Conservation (phyloP, 1,140 invertebrate species). For the Drosophila murphyi region DNA sequence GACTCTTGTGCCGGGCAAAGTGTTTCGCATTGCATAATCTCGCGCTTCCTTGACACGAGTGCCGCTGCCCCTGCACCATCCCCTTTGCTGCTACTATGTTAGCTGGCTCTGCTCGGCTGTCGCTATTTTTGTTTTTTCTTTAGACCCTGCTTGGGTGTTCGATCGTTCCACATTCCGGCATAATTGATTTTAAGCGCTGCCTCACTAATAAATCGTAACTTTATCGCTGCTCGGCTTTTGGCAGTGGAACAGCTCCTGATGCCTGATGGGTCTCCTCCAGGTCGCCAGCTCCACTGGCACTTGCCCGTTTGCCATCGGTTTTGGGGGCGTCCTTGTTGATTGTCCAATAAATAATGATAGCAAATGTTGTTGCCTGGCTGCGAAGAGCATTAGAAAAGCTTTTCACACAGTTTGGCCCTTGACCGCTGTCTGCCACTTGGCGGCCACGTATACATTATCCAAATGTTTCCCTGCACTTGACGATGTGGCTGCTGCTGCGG, state of each 20-base stretch:
- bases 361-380: conserved; percentile 45
- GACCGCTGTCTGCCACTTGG: conserved; percentile 31
- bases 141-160: conserved; percentile 75
- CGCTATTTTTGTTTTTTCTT: conserved; percentile 20
- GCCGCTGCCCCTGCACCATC: not conserved
- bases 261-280: conserved; percentile 25
- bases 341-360: conserved; percentile 78
- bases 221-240: conserved; percentile 63
- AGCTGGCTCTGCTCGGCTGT: conserved; percentile 16
- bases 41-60: conserved; percentile 48
- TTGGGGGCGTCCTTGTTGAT: conserved; percentile 46
- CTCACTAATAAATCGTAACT: conserved; percentile 84
- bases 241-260: conserved; percentile 53
- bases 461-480: conserved; percentile 72
- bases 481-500: conserved; percentile 32
- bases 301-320: conserved; percentile 33
- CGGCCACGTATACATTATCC: conserved; percentile 57
- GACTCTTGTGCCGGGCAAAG: conserved; percentile 47
- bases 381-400: conserved; percentile 47
- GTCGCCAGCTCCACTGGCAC: conserved; percentile 18
- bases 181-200: conserved; percentile 84
- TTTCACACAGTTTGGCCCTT: conserved; percentile 59
- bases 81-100: not conserved
- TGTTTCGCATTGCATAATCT: conserved; percentile 82
- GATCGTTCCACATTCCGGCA: conserved; percentile 84